Evolutionary conservation across 2,888 invertebrate genomes (phyloP).

Genomic region (Strigamia crassipes): DNA sequence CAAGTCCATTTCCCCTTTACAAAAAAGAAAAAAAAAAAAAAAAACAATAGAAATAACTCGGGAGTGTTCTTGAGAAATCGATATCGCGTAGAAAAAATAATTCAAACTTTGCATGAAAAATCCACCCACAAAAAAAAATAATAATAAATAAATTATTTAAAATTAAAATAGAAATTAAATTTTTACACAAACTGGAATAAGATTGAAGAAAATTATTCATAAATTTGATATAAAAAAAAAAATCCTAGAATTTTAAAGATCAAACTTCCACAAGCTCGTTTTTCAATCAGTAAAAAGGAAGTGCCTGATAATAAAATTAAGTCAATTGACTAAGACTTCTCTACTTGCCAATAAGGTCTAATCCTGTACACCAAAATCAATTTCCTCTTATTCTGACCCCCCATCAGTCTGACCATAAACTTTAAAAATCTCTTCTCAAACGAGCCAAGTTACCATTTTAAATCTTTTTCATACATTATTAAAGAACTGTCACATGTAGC

Average conservation of each 20-base stretch:
- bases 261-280: not conserved
- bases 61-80: not conserved
- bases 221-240: not conserved
- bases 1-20: conserved; percentile 10
- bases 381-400: conserved; percentile 32
- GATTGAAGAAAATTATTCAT: not conserved
- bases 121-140: not conserved
- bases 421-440: not conserved
- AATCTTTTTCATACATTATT: not conserved
- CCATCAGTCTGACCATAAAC: not conserved
- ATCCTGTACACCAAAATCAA: conserved; percentile 34
- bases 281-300: conserved; percentile 37
- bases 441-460: not conserved
- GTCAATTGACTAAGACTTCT: conserved; percentile 26
- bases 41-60: not conserved
- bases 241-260: not conserved
- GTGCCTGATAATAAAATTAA: conserved; percentile 32
- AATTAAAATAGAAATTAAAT: too few species aligned
- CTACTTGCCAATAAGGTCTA: conserved; percentile 7
- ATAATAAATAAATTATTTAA: not conserved
- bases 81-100: not conserved
- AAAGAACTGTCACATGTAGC: not conserved
- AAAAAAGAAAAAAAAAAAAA: not conserved
- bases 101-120: not conserved
- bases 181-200: too few species aligned